Evolutionary conservation across 2,113 vertebrate genomes (phyloP).

Genomic region (Taurulus bubalis): DNA sequence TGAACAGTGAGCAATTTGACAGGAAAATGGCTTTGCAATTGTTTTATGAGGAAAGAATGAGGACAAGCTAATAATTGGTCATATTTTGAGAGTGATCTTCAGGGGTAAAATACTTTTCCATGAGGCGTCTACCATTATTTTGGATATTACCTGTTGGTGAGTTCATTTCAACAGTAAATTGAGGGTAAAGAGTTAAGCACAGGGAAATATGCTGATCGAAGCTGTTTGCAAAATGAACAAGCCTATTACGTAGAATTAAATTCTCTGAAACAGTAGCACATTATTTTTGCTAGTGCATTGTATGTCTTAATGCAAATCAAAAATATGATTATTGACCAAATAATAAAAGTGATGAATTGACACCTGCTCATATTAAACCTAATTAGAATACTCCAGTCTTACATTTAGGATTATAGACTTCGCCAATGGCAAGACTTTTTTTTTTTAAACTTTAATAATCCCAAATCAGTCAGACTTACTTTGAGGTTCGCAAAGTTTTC

Average conservation of each 20-base stretch:
- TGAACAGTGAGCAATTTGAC: not conserved
- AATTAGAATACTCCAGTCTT: not conserved
- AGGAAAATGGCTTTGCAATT: not conserved
- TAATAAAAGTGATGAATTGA: not conserved
- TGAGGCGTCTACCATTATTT: not conserved
- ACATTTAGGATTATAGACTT: constrained; percentile 1
- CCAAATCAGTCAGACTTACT: constrained; percentile 2
- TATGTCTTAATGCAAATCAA: not conserved
- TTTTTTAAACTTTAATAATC: not conserved
- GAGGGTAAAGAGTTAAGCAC: not conserved
- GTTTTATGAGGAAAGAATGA: not conserved
- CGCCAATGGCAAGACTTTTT: not conserved
- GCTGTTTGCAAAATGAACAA: not conserved
- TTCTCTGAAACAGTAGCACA: not conserved
- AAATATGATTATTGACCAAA: not conserved
- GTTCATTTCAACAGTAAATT: not conserved
- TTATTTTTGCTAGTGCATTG: not conserved
- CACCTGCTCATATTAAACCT: not conserved
- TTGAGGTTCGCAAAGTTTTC: constrained; percentile 9
- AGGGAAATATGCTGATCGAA: not conserved
- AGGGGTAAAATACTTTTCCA: not conserved
- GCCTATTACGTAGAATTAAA: not conserved
- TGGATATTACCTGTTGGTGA: not conserved
- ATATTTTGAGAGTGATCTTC: not conserved
- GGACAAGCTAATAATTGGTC: not conserved